These are phyloP conservation scores for Crotalus viridis DNA, from an alignment of 2,113 vertebrate species.

Conservation along the genomic window DNA sequence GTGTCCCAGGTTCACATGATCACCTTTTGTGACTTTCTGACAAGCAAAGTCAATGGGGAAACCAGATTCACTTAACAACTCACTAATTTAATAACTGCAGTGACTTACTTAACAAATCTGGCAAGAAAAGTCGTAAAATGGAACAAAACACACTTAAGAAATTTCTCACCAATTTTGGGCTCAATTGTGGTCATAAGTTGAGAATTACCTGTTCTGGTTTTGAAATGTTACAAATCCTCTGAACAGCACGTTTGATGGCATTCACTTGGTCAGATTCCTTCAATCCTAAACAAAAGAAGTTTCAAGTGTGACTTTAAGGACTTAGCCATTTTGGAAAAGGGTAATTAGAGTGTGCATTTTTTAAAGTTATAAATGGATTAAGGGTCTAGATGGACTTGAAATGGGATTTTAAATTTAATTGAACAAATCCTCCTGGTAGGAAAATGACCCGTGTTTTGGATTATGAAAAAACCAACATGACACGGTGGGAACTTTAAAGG, in stretches of 20 bases:
- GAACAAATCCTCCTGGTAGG: background rate
- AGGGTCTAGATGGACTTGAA: background rate
- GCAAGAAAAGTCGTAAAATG: background rate
- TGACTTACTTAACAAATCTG: background rate
- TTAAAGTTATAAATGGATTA: background rate
- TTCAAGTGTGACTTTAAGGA: background rate
- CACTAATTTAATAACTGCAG: background rate
- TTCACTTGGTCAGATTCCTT: background rate
- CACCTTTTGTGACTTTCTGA: background rate
- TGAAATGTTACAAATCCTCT: background rate
- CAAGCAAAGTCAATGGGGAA: background rate
- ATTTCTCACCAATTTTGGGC: background rate
- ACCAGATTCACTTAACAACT: background rate
- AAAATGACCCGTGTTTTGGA: background rate
- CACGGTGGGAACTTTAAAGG: background rate
- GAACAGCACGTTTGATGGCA: background rate
- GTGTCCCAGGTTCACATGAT: background rate
- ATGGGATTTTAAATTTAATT: background rate
- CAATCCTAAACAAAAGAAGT: background rate
- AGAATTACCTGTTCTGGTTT: background rate
- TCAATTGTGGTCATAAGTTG: background rate
- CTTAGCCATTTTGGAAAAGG: background rate
- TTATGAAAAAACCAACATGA: background rate
- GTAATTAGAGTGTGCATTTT: background rate
- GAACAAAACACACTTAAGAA: background rate